Percentiles rank a stretch among this genome's conserved stretches.
phyloP scores from a whole-genome alignment of 2,888 invertebrate genomes.

The Tenthredo livida region DNA sequence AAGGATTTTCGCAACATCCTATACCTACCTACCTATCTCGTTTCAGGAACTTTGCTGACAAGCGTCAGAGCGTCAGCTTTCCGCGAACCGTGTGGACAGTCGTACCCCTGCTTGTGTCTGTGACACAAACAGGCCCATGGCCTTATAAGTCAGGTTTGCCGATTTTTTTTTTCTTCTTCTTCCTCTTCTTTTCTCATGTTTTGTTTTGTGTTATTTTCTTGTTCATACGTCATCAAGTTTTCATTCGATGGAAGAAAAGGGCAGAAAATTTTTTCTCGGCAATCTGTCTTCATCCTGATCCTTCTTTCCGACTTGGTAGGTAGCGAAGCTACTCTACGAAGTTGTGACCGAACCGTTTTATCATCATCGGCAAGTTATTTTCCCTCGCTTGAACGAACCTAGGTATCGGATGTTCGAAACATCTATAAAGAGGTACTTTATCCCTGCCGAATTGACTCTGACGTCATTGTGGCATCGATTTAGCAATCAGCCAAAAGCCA shows the following conservation, averaged over 20 bases:
- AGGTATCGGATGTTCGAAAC: constrained; percentile 38
- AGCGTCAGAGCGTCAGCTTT: constrained; percentile 22
- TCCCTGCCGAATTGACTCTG: constrained; percentile 29
- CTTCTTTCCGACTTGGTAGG: neutral
- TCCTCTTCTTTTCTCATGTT: neutral
- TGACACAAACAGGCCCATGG: neutral
- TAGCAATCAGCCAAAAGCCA: constrained; percentile 41
- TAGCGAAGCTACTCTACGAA: neutral
- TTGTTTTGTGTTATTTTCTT: neutral
- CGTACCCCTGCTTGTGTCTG: neutral
- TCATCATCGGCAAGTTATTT: constrained; percentile 34
- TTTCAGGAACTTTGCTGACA: constrained; percentile 40
- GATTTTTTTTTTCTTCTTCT: neutral
- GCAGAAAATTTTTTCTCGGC: neutral
- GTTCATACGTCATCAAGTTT: constrained; percentile 23
- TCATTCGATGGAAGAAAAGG: neutral
- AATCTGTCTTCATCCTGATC: constrained; percentile 35
- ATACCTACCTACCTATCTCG: constrained; percentile 13
- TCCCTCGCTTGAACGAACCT: constrained; percentile 21
- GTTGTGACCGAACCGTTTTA: constrained; percentile 31
- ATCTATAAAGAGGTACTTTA: constrained; percentile 36
- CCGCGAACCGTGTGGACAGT: neutral
- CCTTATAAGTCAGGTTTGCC: neutral
- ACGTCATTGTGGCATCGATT: constrained; percentile 41
- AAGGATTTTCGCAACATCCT: constrained; percentile 45